phyloP scores from a whole-genome alignment of 37 sponge, comb jelly and placozoan genomes.

The Chondrilla cf. caribensis region DNA sequence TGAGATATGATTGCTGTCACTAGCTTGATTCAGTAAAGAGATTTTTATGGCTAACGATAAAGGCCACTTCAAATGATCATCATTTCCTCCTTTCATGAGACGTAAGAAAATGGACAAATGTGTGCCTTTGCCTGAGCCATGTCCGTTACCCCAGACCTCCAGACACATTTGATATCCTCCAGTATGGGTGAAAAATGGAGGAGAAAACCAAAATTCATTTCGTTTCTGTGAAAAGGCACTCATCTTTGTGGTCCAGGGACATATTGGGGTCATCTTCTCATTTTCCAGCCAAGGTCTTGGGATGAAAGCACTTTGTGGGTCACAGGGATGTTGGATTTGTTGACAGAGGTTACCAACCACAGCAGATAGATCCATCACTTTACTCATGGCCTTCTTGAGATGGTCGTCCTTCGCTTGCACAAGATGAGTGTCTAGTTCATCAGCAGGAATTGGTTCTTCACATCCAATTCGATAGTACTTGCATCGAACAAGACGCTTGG shows the following conservation, averaged over 20 bases:
- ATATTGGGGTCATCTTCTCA: neutral
- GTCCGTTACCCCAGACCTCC: neutral
- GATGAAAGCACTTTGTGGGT: no score
- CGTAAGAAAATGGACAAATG: neutral
- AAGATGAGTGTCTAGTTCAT: neutral
- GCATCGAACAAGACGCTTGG: neutral
- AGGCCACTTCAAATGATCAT: neutral
- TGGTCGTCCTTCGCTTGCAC: neutral
- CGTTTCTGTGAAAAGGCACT: neutral
- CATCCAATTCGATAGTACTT: slow-evolving; percentile 10
- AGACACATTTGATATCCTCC: slow-evolving; percentile 11
- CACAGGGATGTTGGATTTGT: neutral
- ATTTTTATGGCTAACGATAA: neutral
- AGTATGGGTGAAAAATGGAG: neutral
- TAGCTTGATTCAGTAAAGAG: neutral
- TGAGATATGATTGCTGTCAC: neutral
- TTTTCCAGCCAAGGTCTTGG: neutral
- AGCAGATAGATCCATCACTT: neutral
- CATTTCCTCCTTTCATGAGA: neutral
- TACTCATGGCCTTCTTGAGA: slow-evolving; percentile 2
- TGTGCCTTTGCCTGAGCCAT: no score
- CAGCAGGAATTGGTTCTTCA: neutral
- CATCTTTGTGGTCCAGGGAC: slow-evolving; percentile 11
- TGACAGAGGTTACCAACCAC: neutral
- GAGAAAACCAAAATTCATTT: neutral